Evolutionary conservation across 1,140 invertebrate genomes (phyloP), one percentile per base, ranked within the genome.

Genomic region (Campoletis sonorensis): DNA sequence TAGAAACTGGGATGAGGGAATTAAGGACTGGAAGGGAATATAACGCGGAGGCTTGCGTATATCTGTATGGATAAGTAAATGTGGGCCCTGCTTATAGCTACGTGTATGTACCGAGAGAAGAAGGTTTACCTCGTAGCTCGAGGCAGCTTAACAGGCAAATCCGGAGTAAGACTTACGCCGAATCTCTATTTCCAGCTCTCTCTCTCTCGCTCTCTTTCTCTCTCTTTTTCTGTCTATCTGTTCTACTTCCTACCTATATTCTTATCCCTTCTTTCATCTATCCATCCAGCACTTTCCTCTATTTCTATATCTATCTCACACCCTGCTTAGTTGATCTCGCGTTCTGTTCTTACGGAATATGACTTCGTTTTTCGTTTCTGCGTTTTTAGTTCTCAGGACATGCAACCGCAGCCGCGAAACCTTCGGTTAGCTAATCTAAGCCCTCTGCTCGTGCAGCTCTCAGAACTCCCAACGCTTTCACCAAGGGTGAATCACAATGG

Each of bases 121-220:
- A 83, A 84, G 72, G 84, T 83, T 86, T 82, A 87, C 83, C 73
- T 80, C 86, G 81, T 84, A 83, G 86, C 83, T 82, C 86, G 51
- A 83, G 86, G 64, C 84, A 84, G 87, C 87, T 89, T 89, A 88
- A 80, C 81, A 72, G 84, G 82, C 67, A 86, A 90, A 90, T 88
- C 88, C 87, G 80, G 85, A 82, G 85, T 89, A 88, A 90, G 86
- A 86, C 83, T 79, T 77, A 30, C 18, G 78, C 79, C 80, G 82
- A 88, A 85, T 86, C 86, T 85, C 85, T 86, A 85, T 85, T 86
- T 88, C 85, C 85, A 80, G 58, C 75, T 75, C 64, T 23, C 10
- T 40, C 61, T 13, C 11, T 71, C n/a, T n/a, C n/a, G n/a, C 64
- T 23, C 10, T 40, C 61, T 13, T 1, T 71, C 75, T 75, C 64